Conservation (phyloP, 2,113 vertebrate genomes). For the Panthera leo region DNA sequence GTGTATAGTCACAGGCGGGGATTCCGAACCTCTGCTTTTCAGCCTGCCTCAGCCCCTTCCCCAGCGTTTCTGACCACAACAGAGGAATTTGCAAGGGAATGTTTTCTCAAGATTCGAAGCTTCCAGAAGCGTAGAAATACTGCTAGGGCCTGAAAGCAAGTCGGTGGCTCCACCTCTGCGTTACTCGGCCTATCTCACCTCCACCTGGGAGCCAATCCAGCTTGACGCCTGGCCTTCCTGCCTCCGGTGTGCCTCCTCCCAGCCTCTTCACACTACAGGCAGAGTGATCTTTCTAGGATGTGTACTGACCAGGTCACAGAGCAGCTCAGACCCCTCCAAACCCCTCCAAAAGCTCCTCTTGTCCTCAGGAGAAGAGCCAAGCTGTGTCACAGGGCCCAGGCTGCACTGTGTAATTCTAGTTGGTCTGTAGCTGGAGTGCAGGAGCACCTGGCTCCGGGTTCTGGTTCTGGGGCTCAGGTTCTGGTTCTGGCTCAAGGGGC, state of each 20-base stretch:
- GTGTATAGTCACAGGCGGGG: background rate
- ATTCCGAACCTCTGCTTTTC: background rate
- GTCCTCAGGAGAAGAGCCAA: background rate
- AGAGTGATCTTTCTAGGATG: background rate
- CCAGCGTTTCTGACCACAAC: background rate
- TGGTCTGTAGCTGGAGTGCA: background rate
- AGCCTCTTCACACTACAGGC: background rate
- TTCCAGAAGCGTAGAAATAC: background rate
- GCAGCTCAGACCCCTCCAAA: background rate
- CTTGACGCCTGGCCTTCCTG: background rate
- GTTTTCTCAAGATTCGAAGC: background rate
- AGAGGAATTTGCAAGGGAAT: background rate
- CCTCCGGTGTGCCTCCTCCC: background rate
- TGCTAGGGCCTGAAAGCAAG: background rate
- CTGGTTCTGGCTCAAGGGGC: too few species aligned
- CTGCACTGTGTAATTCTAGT: background rate
- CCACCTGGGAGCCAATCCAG: background rate
- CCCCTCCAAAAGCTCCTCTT: background rate
- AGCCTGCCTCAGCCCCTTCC: background rate
- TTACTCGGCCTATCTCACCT: background rate
- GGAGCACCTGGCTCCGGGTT: background rate
- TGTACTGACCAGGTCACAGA: too few species aligned
- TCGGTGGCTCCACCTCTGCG: fast-evolving
- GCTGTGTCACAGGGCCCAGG: background rate
- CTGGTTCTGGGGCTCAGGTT: too few species aligned